Evolutionary conservation across 2,888 invertebrate genomes (phyloP), one percentile per base, ranked within the genome.

Genomic region (Agrypnus murinus): DNA sequence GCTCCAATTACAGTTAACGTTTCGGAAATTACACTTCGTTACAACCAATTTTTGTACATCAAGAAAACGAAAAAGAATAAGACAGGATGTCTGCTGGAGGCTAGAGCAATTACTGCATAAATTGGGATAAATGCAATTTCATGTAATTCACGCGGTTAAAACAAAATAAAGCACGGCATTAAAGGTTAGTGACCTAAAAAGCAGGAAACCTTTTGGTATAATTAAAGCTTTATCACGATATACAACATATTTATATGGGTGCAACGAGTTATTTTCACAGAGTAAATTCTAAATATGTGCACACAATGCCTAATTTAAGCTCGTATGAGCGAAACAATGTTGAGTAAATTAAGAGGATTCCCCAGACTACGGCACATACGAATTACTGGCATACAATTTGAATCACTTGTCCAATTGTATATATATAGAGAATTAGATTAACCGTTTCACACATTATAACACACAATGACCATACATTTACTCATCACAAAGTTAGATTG

Each of bases 291-390:
- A 68, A 68, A 68, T 63, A 68, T 64, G 64, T 57, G 62, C 55
- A 68, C 38, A 68, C 68, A 62, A 62, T 68, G 62, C 55, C 68
- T 60, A 68, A 68, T 68, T 68, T 62, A 68, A 62, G 36, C 68
- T 31, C 17, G 31, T 50, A 58, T 45, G 46, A 60, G 34, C 53
- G 40, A 38, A 66, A 66, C 59, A 66, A 66, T 59, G 60, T 66
- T 50, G 50, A 60, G 50, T 66, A 66, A 66, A 59, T 66, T 59
- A 66, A 60, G 59, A 60, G 53, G 60, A 68, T 68, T 62, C 62
- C 68, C 62, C 38, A 68, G 68, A 50, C 66, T 46, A 34, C 14
- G 25, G 43, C 43, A 57, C 59, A 60, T 36, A 66, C 66, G 60
- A 66, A 66, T 48, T 46, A 60, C 60, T 8, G 5, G 32, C 38